phyloP scores from a whole-genome alignment of 1,140 invertebrate species.

The Lepidurus couesii region DNA sequence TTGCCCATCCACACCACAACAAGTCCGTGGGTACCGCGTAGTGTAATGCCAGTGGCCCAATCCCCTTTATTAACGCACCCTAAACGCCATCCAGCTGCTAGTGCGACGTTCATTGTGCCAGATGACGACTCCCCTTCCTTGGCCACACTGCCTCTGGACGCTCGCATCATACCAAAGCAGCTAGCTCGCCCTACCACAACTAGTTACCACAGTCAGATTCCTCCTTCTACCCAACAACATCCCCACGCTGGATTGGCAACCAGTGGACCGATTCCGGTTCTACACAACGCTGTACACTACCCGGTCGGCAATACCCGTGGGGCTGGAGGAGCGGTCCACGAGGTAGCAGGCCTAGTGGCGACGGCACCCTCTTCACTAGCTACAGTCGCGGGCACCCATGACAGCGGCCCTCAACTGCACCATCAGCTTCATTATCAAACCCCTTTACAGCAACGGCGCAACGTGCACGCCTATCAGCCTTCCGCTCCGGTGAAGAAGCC shows the following conservation, averaged over 20 bases:
- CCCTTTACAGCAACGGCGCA: slow-evolving; percentile 22
- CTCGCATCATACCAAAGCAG: slow-evolving; percentile 77
- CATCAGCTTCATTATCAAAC: slow-evolving; percentile 33
- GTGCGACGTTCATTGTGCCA: slow-evolving; percentile 53
- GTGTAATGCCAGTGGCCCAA: slow-evolving; percentile 35
- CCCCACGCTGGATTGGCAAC: not conserved
- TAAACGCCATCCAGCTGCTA: slow-evolving; percentile 52
- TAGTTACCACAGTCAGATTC: not conserved
- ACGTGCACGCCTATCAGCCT: slow-evolving; percentile 28
- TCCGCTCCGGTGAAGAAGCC: slow-evolving; percentile 32
- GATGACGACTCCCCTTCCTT: slow-evolving; percentile 50
- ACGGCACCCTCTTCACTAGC: not conserved
- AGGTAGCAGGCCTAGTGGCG: not conserved
- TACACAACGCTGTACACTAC: not conserved
- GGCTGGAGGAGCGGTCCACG: not conserved
- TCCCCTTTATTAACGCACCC: slow-evolving; percentile 32
- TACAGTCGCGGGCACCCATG: slow-evolving; percentile 48
- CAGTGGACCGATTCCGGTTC: not conserved
- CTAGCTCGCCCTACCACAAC: slow-evolving; percentile 44
- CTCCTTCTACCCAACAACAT: not conserved
- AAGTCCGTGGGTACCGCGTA: slow-evolving; percentile 35
- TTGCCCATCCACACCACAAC: slow-evolving; percentile 24
- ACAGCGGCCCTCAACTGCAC: slow-evolving; percentile 47
- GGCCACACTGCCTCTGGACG: slow-evolving; percentile 71
- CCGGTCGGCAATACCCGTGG: slow-evolving; percentile 7